Conservation (phyloP, 2,888 invertebrate genomes). For the Lasioglossum vierecki region DNA sequence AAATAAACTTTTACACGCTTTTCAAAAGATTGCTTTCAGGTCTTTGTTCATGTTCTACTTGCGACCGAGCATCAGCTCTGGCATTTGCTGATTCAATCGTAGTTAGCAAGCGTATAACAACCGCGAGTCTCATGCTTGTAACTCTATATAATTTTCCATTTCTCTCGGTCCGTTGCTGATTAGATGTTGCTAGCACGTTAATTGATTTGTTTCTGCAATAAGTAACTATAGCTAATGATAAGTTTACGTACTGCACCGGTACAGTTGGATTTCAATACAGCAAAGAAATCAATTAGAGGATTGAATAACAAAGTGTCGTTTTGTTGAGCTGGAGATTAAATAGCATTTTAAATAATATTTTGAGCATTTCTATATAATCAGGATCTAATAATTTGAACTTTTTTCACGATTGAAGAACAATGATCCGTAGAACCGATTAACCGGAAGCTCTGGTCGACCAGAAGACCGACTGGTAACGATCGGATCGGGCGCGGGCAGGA, state of each 20-base stretch:
- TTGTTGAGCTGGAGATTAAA: not conserved
- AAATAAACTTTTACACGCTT: not conserved
- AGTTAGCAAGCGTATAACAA: not conserved
- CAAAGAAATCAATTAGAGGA: not conserved
- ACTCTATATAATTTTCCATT: not conserved
- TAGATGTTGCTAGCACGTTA: not conserved
- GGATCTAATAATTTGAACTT: no score
- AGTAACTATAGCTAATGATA: not conserved
- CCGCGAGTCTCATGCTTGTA: not conserved
- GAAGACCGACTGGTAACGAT: not conserved
- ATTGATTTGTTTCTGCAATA: not conserved
- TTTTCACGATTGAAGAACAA: not conserved
- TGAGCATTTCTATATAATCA: no score
- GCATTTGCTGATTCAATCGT: not conserved
- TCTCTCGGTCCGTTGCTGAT: not conserved
- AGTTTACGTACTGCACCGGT: not conserved
- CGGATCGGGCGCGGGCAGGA: not conserved
- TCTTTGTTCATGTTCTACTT: conserved; percentile 19
- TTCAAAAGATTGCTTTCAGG: not conserved
- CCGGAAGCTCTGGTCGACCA: not conserved
- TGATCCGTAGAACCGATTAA: not conserved
- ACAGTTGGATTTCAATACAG: not conserved
- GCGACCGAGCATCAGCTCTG: not conserved
- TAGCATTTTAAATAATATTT: not conserved
- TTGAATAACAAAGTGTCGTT: not conserved